Evolutionary conservation across 2,113 vertebrate genomes (phyloP).

Genomic region (Microcebus tavaratra): DNA sequence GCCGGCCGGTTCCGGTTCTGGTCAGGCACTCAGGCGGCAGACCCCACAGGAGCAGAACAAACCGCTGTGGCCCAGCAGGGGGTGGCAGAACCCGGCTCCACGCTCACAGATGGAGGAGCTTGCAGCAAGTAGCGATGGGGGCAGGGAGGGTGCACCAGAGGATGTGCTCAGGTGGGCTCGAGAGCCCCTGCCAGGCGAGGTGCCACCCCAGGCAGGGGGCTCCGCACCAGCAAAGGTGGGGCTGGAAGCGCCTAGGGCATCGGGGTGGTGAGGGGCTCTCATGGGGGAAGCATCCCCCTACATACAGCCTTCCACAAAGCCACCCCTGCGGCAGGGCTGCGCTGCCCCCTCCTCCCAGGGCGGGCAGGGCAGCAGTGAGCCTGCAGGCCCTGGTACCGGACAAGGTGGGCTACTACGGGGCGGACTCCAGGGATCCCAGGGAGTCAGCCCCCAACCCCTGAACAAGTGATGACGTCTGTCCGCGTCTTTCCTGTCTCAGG

Average conservation of each 20-base stretch:
- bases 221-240: not conserved
- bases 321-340: not conserved
- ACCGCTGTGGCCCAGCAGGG: rapidly evolving
- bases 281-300: not conserved
- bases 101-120: not conserved
- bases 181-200: not conserved
- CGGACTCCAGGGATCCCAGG: not conserved
- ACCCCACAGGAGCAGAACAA: not conserved
- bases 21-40: not conserved
- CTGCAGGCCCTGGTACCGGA: not conserved
- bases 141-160: not conserved
- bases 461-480: no score
- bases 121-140: not conserved
- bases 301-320: not conserved
- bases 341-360: not conserved
- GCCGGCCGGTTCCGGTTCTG: not conserved
- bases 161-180: not conserved
- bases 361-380: not conserved
- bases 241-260: not conserved
- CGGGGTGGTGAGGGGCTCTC: not conserved
- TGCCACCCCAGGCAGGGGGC: not conserved
- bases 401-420: rapidly evolving
- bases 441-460: not conserved
- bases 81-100: not conserved
- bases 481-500: not conserved